Percentiles rank a stretch among this genome's conserved stretches.
Evolutionary conservation across 1,140 invertebrate species (phyloP).

Genomic region (Cotesia vestalis): DNA sequence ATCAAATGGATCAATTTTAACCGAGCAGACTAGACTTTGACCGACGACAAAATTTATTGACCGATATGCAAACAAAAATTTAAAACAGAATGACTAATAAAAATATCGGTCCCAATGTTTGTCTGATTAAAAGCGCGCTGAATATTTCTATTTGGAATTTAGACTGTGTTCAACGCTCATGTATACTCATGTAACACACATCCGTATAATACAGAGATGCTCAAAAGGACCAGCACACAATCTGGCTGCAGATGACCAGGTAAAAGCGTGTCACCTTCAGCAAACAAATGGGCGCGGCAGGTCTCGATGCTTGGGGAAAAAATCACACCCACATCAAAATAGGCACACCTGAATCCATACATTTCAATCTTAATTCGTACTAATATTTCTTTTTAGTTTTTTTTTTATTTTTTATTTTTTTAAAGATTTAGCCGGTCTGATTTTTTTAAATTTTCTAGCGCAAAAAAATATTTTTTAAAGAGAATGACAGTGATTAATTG

Average conservation of each 20-base stretch:
- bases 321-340: conserved; percentile 42
- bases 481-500: too few relatives aligned
- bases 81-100: conserved; percentile 39
- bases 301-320: conserved; percentile 21
- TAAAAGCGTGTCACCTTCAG: conserved; percentile 47
- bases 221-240: neutral
- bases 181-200: neutral
- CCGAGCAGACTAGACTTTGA: conserved; percentile 19
- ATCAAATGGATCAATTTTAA: conserved; percentile 27
- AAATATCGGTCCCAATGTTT: conserved; percentile 5
- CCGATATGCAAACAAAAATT: conserved; percentile 24
- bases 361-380: conserved; percentile 2
- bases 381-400: neutral
- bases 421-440: too few relatives aligned
- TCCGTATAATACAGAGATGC: neutral
- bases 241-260: conserved; percentile 35
- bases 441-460: too few relatives aligned
- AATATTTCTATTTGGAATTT: conserved; percentile 48
- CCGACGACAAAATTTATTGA: conserved; percentile 21
- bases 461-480: too few relatives aligned
- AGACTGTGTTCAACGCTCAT: neutral
- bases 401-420: neutral
- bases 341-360: conserved; percentile 36
- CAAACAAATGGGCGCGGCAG: conserved; percentile 49
- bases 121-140: conserved; percentile 39